Base-by-base conservation (phyloP, 1,140 invertebrate species). In the Drosophila insularis region DNA sequence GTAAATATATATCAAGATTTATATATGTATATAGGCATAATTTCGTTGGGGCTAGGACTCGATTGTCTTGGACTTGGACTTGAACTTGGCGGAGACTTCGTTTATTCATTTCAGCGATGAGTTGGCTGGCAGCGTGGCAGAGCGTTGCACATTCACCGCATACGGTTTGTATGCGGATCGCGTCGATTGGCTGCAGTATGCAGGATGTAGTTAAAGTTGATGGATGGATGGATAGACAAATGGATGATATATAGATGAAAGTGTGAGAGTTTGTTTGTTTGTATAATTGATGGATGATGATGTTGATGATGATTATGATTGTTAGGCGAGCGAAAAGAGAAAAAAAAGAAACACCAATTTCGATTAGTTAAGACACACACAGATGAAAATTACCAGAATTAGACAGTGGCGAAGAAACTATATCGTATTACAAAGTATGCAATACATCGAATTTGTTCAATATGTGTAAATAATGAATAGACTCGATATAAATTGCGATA, bases 81-180 rank as follows among this genome's bases (percentile, higher is more conserved):
- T 50, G 43, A 50, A 50, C 43, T 59, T 63, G 27, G 61, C 40
- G 17, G 69, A 40, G 35, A 61, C 69, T 73, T 77, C 74, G 74
- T 77, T 77, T 74, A 50, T 60, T 74, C 71, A 75, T 74, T 92
- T 92, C 63, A 92, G 92, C 63, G 94, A 94, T 58, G 91, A 91
- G 89, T 95, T 95, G 50, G 94, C 94, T 79, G 95, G 95, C 78
- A 95, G 93, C 67, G 94, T 95, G 50, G 95, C 95, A 63, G 95
- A 95, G 92, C 94, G 93, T 92, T 95, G 94, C 81, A 94, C 94
- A 76, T 92, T 92, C 11, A 91, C 86, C 82, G 94, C 91, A 76
- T 94, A 95, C 82, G 94, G 94, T 92, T 95, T 95, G 81, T 95
- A 92, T 71, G 94, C 94, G 76, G 95, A 95, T 86, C 95, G 94